Evolutionary conservation across 2,888 invertebrate species (phyloP).

Genomic region (Tipula unca): DNA sequence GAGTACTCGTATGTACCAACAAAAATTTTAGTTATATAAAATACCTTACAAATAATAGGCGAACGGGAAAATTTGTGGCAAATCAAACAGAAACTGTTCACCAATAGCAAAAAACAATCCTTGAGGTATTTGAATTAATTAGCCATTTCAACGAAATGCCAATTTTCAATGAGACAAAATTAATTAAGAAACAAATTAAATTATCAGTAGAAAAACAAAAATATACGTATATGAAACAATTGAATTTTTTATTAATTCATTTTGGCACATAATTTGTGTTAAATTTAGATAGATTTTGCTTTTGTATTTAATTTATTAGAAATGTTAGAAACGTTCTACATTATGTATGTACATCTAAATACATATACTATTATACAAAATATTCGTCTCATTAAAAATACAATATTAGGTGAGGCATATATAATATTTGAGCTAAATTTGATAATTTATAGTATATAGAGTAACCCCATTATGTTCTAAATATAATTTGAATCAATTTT

Average conservation of each 20-base stretch:
- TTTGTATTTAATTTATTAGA: background rate
- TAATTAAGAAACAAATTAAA: too few species aligned
- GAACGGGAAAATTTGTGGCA: too few species aligned
- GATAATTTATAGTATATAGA: background rate
- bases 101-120: too few species aligned
- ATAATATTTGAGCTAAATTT: background rate
- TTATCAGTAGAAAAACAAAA: background rate
- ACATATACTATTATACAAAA: background rate
- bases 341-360: too few species aligned
- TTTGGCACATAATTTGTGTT: background rate
- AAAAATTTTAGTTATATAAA: too few species aligned
- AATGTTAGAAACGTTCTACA: background rate
- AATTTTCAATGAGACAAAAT: too few species aligned
- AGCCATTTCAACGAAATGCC: too few species aligned
- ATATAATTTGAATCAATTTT: background rate
- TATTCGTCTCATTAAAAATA: background rate
- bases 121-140: too few species aligned
- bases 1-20: too few species aligned
- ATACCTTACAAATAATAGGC: too few species aligned
- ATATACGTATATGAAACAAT: background rate
- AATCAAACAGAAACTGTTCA: too few species aligned
- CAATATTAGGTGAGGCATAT: background rate
- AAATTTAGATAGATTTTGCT: background rate
- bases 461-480: background rate
- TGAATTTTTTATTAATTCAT: background rate